Evolutionary conservation across 92 coral and sea anemone species (phyloP), one percentile per base, ranked within the genome.

Genomic region (Phenganax marumi): DNA sequence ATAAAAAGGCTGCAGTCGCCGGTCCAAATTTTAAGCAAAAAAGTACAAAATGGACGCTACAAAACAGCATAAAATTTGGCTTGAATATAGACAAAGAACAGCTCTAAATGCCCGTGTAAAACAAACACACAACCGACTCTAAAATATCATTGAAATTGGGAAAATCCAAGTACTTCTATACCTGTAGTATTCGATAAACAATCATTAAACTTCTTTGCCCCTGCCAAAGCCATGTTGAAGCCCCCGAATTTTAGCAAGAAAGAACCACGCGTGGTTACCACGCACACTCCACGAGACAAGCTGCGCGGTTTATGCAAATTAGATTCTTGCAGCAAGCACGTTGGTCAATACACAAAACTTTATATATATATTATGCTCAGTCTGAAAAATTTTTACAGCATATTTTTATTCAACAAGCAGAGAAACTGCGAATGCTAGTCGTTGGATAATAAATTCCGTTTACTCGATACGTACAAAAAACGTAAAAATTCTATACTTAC

Each of bases 161-260:
- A 33, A 1, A 33, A 33, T 33, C 43, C 43, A 5, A 33, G 43
- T 33, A 33, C 3, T 33, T 33, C 3, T 14, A 56, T 14, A 14
- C 22, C 33, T 18, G 66, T 23, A 48, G 9, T 55, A 60, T 24
- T 57, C 25, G 61, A 77, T 24, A 26, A 19, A 58, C 13, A 55
- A 25, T 49, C 98, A 90, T 89, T 78, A 90, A 90, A 87, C 87
- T 81, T 88, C 91, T 89, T 88, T 76, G 98, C 93, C 98, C 98
- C 98, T 95, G 97, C 76, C 95, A 89, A 85, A 87, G 43, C 97
- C 97, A 91, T 87, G 88, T 85, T 91, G 96, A 96, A 92, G 91
- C 97, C 90, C 98, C 98, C 70, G 52, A 62, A 49, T 16, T 39
- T 77, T 58, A 33, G 52, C 54, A 61, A 77, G 71, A 48, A 77